These are phyloP conservation scores for Aspidiotus rigidus DNA, from an alignment of 2,888 invertebrate genomes.

Conservation along the genomic window DNA sequence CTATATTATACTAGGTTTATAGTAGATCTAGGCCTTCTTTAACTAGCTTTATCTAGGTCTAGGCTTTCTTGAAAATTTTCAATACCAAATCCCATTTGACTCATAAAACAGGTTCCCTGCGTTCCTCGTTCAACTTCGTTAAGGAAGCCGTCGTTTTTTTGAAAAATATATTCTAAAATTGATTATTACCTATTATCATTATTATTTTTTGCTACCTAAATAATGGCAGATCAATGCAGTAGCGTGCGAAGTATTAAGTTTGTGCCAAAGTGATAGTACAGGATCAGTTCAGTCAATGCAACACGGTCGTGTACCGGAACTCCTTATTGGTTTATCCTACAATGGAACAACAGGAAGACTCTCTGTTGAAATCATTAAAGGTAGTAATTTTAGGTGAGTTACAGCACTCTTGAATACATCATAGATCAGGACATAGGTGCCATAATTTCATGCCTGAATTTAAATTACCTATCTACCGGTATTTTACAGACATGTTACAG, in stretches of 20 bases:
- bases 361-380: constrained; percentile 80
- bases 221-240: constrained; percentile 46
- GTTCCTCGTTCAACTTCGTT: too few relatives aligned
- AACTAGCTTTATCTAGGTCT: too few relatives aligned
- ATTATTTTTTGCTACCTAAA: constrained; percentile 21
- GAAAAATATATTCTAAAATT: too few relatives aligned
- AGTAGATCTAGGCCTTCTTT: too few relatives aligned
- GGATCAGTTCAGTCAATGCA: constrained; percentile 81
- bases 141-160: too few relatives aligned
- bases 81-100: too few relatives aligned
- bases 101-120: too few relatives aligned
- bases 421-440: background rate
- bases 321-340: constrained; percentile 79
- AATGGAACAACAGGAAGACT: constrained; percentile 87
- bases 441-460: background rate
- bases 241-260: constrained; percentile 55
- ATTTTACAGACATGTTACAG: constrained; percentile 59
- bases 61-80: too few relatives aligned
- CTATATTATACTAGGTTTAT: too few relatives aligned
- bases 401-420: background rate
- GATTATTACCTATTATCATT: too few relatives aligned
- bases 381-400: constrained; percentile 55
- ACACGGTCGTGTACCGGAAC: constrained; percentile 81
- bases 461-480: background rate
- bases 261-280: constrained; percentile 77